phyloP scores from a whole-genome alignment of 2,113 vertebrate species.

The Grammomys surdaster region DNA sequence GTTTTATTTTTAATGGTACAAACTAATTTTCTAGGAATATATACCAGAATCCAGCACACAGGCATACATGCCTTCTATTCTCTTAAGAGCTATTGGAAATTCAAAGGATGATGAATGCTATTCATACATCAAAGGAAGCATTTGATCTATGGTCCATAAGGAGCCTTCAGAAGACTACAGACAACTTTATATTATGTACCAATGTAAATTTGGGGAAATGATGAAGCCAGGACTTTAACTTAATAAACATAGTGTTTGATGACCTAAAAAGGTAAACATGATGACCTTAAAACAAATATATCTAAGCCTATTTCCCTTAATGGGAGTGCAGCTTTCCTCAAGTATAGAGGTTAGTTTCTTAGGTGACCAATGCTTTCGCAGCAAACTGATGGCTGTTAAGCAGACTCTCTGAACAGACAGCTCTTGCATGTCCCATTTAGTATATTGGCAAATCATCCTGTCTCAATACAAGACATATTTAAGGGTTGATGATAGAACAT shows the following conservation, averaged over 20 bases:
- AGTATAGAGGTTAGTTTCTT: not conserved
- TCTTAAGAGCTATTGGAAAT: conserved; percentile 10
- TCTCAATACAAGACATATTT: not conserved
- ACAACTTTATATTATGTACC: not conserved
- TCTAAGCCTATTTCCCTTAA: conserved; percentile 9
- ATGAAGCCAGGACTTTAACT: conserved; percentile 5
- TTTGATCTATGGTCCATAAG: not conserved
- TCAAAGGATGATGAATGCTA: not conserved
- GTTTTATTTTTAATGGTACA: not conserved
- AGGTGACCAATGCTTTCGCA: not conserved
- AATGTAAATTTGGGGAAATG: conserved; percentile 41
- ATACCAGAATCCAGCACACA: not conserved
- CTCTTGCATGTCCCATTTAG: conserved; percentile 14
- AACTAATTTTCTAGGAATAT: not conserved
- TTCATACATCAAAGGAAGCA: not conserved
- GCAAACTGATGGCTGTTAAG: conserved; percentile 30
- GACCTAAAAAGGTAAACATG: not conserved
- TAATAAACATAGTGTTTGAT: not conserved
- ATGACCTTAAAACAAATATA: not conserved
- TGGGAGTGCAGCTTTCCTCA: not conserved
- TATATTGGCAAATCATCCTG: conserved; percentile 34
- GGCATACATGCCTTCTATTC: not conserved
- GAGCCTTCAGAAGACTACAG: not conserved
- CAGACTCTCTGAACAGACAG: not conserved
- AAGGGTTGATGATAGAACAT: conserved; percentile 15